These are phyloP conservation scores for Argyresthia goedartella DNA, from an alignment of 2,888 invertebrate species.

Conservation along the genomic window DNA sequence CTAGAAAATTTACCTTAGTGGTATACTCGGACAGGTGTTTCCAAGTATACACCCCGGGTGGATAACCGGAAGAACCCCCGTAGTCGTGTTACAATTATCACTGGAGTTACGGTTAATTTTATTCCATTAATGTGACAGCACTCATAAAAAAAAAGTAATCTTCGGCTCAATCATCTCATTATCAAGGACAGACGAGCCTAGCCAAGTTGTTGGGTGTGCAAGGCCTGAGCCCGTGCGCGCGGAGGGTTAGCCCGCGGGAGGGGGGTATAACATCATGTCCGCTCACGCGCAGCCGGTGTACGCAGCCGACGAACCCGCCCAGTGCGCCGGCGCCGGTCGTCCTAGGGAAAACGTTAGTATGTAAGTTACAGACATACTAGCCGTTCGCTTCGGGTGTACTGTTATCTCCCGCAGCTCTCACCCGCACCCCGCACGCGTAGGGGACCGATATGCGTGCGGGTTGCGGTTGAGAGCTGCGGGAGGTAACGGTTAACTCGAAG, in stretches of 20 bases:
- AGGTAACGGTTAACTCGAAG: too few relatives aligned
- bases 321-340: conserved; percentile 80
- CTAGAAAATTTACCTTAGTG: too few relatives aligned
- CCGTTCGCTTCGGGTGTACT: background rate
- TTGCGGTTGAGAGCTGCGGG: too few relatives aligned
- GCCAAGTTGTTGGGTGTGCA: conserved; percentile 58
- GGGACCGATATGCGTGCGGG: background rate
- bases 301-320: conserved; percentile 86
- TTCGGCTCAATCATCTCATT: background rate
- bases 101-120: too few relatives aligned
- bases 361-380: background rate
- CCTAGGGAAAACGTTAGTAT: conserved; percentile 43
- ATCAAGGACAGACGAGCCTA: conserved; percentile 44
- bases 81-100: too few relatives aligned
- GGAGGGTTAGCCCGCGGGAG: conserved; percentile 59
- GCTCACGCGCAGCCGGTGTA: conserved; percentile 79
- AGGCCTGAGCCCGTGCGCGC: conserved; percentile 42
- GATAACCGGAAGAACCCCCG: too few relatives aligned
- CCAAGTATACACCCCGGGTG: too few relatives aligned
- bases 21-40: too few relatives aligned
- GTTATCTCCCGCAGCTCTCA: background rate
- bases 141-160: too few relatives aligned
- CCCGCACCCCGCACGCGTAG: background rate
- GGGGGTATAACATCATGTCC: conserved; percentile 70
- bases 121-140: too few relatives aligned